Evolutionary conservation across 2,888 invertebrate species (phyloP), one percentile per base, ranked within the genome.

Genomic region (Oscheius sp.): DNA sequence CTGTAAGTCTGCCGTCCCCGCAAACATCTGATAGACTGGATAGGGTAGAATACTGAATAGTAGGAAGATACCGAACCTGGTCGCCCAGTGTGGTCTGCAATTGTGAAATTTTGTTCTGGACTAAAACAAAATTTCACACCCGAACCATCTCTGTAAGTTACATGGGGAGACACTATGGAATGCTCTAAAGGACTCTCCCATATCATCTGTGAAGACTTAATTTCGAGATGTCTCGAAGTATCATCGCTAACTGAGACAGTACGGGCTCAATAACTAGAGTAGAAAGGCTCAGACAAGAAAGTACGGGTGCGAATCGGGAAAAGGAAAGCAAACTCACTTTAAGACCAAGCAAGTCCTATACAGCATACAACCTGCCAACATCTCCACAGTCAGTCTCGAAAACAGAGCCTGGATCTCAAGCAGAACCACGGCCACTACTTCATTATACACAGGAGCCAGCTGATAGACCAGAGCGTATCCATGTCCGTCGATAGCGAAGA

Each of bases 301-400:
- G 21, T 21, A 21, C 21, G 21, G 21, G 21, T n/a, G n/a, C n/a
- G n/a, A 21, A 21, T 21, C 21, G 21, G 21, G 21, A 21, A 21
- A 21, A 21, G 13, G 13, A 1, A 50, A 50, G 13, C 13, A 50
- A 60, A 32, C 59, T n/a, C 3, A 60, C 59, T n/a, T 60, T 33
- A 60, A 13, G 33, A 60, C 59, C 59, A 60, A n/a, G 10, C 13
- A 35, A 13, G 59, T 60, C 1, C 59, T 7, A 35, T 60, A 60
- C 9, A 60, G 2, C 35, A 60, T 53, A 4, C n/a, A 53, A 10
- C 13, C 4, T 10, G n/a, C 53, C 13, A 53, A 9, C 29, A 53
- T 13, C 13, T 21, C 53, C n/a, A 53, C 13, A 4, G 10, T 53
- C 13, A 21, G 10, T 53, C 53, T 13, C 13, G n/a, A 21, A 21